These are phyloP conservation scores for Erpobdella octoculata DNA, from an alignment of 2,888 invertebrate species.

Conservation along the genomic window DNA sequence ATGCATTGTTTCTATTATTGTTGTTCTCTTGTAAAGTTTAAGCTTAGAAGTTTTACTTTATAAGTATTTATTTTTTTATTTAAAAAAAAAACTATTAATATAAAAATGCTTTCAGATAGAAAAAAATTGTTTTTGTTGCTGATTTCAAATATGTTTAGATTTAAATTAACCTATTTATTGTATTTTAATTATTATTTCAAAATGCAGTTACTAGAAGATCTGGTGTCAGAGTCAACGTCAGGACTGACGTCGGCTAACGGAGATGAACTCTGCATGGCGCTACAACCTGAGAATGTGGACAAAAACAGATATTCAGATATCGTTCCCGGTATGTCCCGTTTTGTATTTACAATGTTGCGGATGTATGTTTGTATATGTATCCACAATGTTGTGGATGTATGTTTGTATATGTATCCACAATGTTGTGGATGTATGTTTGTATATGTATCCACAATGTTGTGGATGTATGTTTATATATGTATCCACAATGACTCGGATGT, in stretches of 20 bases:
- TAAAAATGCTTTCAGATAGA: background rate
- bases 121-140: background rate
- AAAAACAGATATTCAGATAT: slow-evolving; percentile 37
- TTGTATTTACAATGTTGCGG: too few relatives aligned
- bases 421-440: too few relatives aligned
- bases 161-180: too few relatives aligned
- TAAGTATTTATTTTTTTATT: background rate
- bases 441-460: too few relatives aligned
- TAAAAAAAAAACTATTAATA: background rate
- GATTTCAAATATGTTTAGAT: background rate
- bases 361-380: too few relatives aligned
- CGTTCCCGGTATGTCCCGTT: slow-evolving; percentile 35
- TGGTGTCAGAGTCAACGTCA: background rate
- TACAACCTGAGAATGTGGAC: slow-evolving; percentile 34
- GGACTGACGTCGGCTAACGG: background rate
- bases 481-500: too few relatives aligned
- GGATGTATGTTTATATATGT: too few relatives aligned
- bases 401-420: too few relatives aligned
- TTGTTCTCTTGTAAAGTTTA: too few relatives aligned
- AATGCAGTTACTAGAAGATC: background rate
- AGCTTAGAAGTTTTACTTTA: background rate
- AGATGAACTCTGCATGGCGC: background rate
- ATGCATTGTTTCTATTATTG: too few relatives aligned
- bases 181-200: background rate
- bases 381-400: too few relatives aligned